A percentile compares a stretch with the other conserved stretches of the same genome.
Conservation (phyloP, 2,888 invertebrate genomes). For the Trachelus iudaicus region DNA sequence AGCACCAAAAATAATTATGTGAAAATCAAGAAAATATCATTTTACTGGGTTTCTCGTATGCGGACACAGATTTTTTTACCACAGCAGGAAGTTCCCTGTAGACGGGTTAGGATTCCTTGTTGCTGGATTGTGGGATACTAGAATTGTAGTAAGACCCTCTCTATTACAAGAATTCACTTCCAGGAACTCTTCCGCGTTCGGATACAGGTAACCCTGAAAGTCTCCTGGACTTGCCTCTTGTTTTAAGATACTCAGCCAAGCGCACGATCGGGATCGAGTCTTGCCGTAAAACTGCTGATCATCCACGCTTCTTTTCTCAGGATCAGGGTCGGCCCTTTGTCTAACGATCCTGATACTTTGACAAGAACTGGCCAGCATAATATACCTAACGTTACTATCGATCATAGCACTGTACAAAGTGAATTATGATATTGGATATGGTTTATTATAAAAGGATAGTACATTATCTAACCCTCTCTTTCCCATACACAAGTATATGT, state of each 20-base stretch:
- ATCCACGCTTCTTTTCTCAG: slow-evolving; percentile 11
- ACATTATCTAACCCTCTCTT: background rate
- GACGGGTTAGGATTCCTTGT: slow-evolving; percentile 14
- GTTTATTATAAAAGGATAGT: background rate
- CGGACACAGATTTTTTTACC: slow-evolving; percentile 3
- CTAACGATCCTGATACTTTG: background rate
- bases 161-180: slow-evolving; percentile 6
- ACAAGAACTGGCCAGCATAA: background rate
- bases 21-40: background rate
- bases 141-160: background rate
- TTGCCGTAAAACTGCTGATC: slow-evolving; percentile 13
- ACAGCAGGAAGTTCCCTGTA: slow-evolving; percentile 10
- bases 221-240: slow-evolving; percentile 6
- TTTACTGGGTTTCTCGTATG: background rate
- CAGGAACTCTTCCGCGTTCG: slow-evolving; percentile 16
- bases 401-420: background rate
- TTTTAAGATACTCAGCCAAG: slow-evolving; percentile 17
- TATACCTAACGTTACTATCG: background rate
- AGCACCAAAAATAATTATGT: background rate
- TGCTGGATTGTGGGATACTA: background rate
- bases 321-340: slow-evolving; percentile 16
- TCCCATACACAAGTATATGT: background rate
- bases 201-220: background rate
- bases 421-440: background rate
- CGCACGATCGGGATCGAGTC: slow-evolving; percentile 16